Conservation (phyloP, 2,888 invertebrate species). For the Athripsodes cinereus region DNA sequence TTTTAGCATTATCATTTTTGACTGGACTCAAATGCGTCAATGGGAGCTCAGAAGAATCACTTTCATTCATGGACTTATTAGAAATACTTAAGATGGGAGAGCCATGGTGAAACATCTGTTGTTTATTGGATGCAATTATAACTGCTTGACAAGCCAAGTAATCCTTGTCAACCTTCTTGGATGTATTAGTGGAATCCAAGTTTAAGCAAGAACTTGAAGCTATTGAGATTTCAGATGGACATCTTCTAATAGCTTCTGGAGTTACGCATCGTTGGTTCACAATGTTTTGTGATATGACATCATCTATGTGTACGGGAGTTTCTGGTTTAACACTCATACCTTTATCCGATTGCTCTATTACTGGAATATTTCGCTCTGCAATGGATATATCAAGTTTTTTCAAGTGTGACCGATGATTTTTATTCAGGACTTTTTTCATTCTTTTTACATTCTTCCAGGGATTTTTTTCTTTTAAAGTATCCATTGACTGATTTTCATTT, state of each 20-base stretch:
- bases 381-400: slow-evolving; percentile 46
- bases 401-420: slow-evolving; percentile 38
- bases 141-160: slow-evolving; percentile 6
- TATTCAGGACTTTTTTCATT: slow-evolving; percentile 46
- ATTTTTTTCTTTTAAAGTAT: slow-evolving; percentile 30
- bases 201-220: neutral
- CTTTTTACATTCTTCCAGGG: slow-evolving; percentile 44
- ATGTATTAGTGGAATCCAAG: slow-evolving; percentile 1
- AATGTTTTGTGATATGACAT: slow-evolving; percentile 1
- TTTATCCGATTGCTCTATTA: neutral
- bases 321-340: neutral
- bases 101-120: neutral
- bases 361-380: slow-evolving; percentile 29
- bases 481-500: neutral
- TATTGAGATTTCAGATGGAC: neutral
- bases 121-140: neutral
- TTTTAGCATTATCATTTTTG: neutral
- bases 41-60: neutral
- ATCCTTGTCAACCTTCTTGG: slow-evolving; percentile 5
- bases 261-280: neutral
- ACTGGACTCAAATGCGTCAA: slow-evolving; percentile 10
- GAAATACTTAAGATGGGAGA: neutral
- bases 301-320: neutral
- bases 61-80: neutral
- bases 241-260: slow-evolving; percentile 4